These are phyloP conservation scores for Pecten maximus DNA, from an alignment of 2,888 invertebrate genomes.

Conservation along the genomic window DNA sequence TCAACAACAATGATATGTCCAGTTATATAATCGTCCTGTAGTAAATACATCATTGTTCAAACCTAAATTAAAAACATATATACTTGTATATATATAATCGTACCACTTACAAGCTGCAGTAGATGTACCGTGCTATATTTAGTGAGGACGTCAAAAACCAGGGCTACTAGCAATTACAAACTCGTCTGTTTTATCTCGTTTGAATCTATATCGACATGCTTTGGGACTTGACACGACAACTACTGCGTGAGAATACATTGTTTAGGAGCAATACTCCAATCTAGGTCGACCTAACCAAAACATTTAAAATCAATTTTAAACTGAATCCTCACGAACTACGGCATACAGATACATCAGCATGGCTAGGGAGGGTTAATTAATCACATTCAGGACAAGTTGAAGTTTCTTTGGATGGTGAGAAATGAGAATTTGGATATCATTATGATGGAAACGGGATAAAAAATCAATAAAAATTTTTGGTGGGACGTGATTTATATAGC, in stretches of 20 bases:
- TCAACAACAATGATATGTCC: too few species aligned
- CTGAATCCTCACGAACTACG: background rate
- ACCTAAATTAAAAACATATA: too few species aligned
- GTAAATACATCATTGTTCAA: too few species aligned
- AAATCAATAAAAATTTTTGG: background rate
- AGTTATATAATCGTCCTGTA: too few species aligned
- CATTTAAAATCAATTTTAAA: slow-evolving; percentile 32
- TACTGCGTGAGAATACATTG: background rate
- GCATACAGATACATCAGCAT: background rate
- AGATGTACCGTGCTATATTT: background rate
- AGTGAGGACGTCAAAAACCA: background rate
- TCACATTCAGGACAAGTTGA: background rate
- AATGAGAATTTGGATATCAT: background rate
- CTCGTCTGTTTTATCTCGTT: background rate
- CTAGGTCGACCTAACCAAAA: background rate
- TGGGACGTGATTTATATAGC: background rate
- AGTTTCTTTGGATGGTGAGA: background rate
- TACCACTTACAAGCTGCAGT: background rate
- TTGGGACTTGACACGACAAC: background rate
- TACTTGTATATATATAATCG: too few species aligned
- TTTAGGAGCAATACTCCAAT: background rate
- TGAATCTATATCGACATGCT: background rate
- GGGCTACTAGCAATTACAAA: background rate
- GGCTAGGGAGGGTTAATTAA: background rate
- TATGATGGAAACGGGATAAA: background rate